Conservation (phyloP, 2,888 invertebrate species). For the Caenorhabditis sulstoni region DNA sequence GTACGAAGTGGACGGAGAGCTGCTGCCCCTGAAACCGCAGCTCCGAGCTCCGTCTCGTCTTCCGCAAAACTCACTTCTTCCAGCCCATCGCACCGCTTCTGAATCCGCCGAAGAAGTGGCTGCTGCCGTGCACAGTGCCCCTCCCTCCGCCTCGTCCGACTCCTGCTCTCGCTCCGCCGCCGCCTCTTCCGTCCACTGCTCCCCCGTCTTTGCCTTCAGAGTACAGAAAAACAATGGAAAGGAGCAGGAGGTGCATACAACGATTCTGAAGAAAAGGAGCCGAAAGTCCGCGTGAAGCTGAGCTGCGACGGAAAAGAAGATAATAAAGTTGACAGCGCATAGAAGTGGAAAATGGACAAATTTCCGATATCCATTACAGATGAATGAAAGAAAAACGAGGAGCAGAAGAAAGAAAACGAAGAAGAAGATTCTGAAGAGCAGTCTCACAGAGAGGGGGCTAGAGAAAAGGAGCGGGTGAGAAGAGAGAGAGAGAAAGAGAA, state of each 20-base stretch:
- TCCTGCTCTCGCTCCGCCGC: constrained; percentile 46
- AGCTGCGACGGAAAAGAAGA: constrained; percentile 18
- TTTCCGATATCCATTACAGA: constrained; percentile 56
- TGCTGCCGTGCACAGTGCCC: constrained; percentile 19
- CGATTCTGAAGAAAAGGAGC: not conserved
- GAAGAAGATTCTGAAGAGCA: constrained; percentile 25
- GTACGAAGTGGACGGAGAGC: constrained; percentile 16
- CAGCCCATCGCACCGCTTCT: constrained; percentile 36
- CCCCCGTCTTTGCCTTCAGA: constrained; percentile 34
- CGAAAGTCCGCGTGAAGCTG: not conserved
- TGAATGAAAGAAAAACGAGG: constrained; percentile 46
- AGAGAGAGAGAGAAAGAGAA: constrained; percentile 42
- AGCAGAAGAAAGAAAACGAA: constrained; percentile 4
- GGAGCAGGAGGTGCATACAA: constrained; percentile 31
- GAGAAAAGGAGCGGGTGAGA: constrained; percentile 21
- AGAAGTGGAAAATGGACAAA: constrained; percentile 18
- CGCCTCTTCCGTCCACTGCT: constrained; percentile 28
- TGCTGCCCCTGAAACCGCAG: constrained; percentile 29
- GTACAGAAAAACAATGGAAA: constrained; percentile 4
- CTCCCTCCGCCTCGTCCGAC: constrained; percentile 40
- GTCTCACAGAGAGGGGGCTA: constrained; percentile 46
- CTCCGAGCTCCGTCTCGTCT: not conserved
- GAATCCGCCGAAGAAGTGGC: constrained; percentile 14
- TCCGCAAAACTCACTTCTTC: constrained; percentile 33
- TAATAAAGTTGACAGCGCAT: constrained; percentile 38